Evolutionary conservation across 2,888 invertebrate species (phyloP).

Genomic region (Caenorhabditis wallacei): DNA sequence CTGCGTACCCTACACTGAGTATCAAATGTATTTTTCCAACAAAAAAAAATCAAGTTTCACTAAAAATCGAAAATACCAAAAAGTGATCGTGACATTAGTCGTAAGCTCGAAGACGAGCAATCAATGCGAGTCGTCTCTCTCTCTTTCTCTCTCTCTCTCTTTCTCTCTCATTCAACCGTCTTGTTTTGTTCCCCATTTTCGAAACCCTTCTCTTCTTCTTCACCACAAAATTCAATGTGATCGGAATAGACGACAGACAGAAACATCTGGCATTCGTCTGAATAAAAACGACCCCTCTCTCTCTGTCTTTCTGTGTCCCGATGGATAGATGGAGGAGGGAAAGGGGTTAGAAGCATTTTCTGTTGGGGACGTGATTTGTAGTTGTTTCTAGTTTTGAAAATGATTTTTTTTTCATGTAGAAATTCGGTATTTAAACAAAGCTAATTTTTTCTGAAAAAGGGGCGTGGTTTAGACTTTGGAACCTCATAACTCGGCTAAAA

Average conservation of each 20-base stretch:
- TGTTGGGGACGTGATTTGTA: too few species aligned
- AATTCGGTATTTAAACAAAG: too few species aligned
- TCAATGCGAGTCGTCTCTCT: neutral
- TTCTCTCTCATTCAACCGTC: conserved; percentile 1
- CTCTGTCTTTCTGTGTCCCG: neutral
- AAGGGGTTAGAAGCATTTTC: neutral
- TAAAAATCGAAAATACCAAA: too few species aligned
- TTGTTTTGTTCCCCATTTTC: conserved; percentile 16
- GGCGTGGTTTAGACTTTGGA: too few species aligned
- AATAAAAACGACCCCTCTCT: conserved; percentile 52
- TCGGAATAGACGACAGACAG: conserved; percentile 34
- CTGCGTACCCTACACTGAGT: too few species aligned
- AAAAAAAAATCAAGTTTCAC: too few species aligned
- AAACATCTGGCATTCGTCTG: conserved; percentile 61
- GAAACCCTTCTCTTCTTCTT: neutral
- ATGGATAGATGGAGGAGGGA: neutral
- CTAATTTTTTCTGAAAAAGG: too few species aligned
- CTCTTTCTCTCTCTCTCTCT: neutral
- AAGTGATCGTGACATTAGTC: too few species aligned
- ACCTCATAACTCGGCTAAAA: too few species aligned
- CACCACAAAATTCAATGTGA: conserved; percentile 9
- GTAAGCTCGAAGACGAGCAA: neutral
- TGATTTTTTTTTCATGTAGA: too few species aligned
- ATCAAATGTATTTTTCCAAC: too few species aligned
- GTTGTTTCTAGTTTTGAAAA: too few species aligned